Evolutionary conservation across 2,888 invertebrate species (phyloP), one percentile per base, ranked within the genome.

Genomic region (Muschampia plurimacula): DNA sequence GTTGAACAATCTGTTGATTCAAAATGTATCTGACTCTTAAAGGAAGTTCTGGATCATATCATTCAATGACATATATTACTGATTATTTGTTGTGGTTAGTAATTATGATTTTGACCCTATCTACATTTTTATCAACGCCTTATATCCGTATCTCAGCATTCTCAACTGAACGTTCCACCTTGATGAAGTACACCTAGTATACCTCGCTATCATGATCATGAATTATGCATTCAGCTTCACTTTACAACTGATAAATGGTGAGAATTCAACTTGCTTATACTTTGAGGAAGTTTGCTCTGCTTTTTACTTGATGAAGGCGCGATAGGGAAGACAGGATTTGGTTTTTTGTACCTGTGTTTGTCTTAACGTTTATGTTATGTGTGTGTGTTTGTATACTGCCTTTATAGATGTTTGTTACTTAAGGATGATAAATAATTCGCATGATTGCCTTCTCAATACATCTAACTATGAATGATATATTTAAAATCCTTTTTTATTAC

Each of bases 181-280:
- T 46, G 67, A 67, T 59, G n/a, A n/a, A 59, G 44, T 28, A 57
- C 55, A 32, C 59, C 10, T 41, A 46, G 41, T 67, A 59, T 28
- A 39, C n/a, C 46, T 15, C 60, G 39, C 41, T 67, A 39, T 59
- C 41, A 67, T 67, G 57, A 39, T 59, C 41, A 67, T 67, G 57
- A 69, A 49, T 69, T 46, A 69, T 69, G 60, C 60, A 60, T 60
- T 59, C 44, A 13, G 41, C 44, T 59, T 44, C 67, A 67, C 44
- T 57, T 41, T 28, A 32, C 46, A 44, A 32, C 41, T 67, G 55
- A 67, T 67, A 59, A 67, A 67, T 59, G 67, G 57, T 67, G 67
- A 57, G 67, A 67, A 57, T 46, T 44, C 46, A 63, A 63, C 62
- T 64, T 28, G 41, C 62, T 62, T 62, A 41, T 41, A 13, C 32